Base-by-base conservation (phyloP, 2,797 vertebrate species). In the Tamandua tetradactyla region DNA sequence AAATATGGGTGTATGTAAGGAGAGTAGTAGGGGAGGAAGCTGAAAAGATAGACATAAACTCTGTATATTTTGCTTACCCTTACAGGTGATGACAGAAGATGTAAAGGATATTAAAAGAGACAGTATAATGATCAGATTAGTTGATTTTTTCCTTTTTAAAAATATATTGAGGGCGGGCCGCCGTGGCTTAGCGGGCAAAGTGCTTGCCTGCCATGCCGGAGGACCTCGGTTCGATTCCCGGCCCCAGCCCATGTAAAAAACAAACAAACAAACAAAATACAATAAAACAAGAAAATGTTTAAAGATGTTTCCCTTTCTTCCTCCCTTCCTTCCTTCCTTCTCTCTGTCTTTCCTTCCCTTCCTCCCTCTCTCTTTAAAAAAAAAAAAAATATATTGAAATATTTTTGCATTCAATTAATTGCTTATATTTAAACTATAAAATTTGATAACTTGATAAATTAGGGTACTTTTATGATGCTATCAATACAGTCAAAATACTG, bases 61-160 rank as follows among this genome's bases (percentile, higher is more conserved):
- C 25, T 88, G 7, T 49, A 40, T 59, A 49, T 11, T 40, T 49
- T 68, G 62, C 32, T 68, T 76, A 69, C 20, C 61, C 14, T 76
- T 40, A 11, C 82, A 89, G 69, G 11, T 83, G 27, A 49, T 93
- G 61, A 40, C 66, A 78, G 40, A 44, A 59, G 7, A 22, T 88
- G 93, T 93, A 93, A 93, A 75, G n/a, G 20, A 75, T 82, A 75
- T 66, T 44, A 40, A 75, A 87, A 72, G 75, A 32, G 25, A n/a
- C 37, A 75, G 2, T 87, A 57, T 74, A 81, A 82, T 80, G 55
- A 87, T 12, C 66, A 80, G 35, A 55, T 57, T 57, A 47, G 37
- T 35, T 35, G 87, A 4, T 66, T 37, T 87, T 87, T 80, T 74
- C 15, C 61, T 57, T 72, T 81, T 9, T n/a, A n/a, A n/a, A n/a